A percentile compares a stretch with the other conserved stretches of the same genome.
Evolutionary conservation across 2,888 invertebrate genomes (phyloP).

Genomic region (Drosophila maculinotata): DNA sequence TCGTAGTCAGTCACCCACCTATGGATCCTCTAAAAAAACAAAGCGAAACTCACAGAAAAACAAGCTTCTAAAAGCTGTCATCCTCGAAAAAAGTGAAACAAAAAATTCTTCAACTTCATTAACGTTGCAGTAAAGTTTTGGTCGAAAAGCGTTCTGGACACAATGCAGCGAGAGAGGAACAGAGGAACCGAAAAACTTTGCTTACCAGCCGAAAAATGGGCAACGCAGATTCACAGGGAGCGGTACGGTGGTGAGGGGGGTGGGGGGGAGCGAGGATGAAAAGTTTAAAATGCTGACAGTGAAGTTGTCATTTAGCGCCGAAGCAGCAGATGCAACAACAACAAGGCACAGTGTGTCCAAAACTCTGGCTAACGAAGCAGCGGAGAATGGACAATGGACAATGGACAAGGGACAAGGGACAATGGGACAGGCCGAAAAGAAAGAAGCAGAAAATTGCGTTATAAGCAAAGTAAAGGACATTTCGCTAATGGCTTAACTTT

Average conservation of each 20-base stretch:
- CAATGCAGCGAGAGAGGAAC: constrained; percentile 50
- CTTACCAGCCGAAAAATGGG: constrained; percentile 61
- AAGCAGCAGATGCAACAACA: constrained; percentile 26
- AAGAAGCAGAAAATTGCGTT: constrained; percentile 74
- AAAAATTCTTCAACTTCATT: constrained; percentile 74
- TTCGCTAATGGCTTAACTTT: constrained; percentile 80
- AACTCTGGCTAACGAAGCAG: constrained; percentile 69
- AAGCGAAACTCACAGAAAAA: constrained; percentile 28
- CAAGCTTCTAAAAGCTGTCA: constrained; percentile 16
- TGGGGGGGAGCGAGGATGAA: constrained; percentile 20
- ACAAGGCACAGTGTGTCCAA: constrained; percentile 62
- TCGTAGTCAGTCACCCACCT: constrained; percentile 29
- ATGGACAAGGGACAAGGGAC: constrained; percentile 49
- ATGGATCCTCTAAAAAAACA: constrained; percentile 6
- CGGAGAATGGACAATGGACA: constrained; percentile 56
- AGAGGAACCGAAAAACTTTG: constrained; percentile 59
- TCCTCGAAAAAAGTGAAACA: constrained; percentile 32
- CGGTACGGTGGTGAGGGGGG: background rate
- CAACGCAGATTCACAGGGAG: constrained; percentile 33
- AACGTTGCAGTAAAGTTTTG: constrained; percentile 69
- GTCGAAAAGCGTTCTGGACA: constrained; percentile 42
- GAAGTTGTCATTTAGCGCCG: constrained; percentile 75
- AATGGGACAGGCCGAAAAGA: constrained; percentile 52
- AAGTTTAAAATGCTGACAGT: constrained; percentile 76
- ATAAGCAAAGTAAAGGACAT: constrained; percentile 79